A percentile compares a stretch with the other conserved stretches of the same genome.
Evolutionary conservation across 2,113 vertebrate genomes (phyloP).

Genomic region (Chaenocephalus aceratus): DNA sequence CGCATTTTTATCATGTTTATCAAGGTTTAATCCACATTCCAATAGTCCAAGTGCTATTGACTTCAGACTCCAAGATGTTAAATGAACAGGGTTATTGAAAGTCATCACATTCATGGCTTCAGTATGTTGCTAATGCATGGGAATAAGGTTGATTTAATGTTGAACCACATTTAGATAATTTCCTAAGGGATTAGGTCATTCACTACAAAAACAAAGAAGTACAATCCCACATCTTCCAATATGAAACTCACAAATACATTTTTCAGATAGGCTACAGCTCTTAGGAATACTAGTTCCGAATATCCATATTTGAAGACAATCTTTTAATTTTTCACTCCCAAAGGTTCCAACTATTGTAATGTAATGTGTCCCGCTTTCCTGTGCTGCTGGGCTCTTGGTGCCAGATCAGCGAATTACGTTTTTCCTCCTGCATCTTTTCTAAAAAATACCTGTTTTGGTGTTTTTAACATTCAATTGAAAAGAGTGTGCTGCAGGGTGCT

Average conservation of each 20-base stretch:
- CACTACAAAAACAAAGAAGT: not conserved
- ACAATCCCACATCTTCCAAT: not conserved
- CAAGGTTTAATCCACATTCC: not conserved
- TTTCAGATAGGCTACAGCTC: not conserved
- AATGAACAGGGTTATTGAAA: not conserved
- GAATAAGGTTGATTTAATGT: conserved; percentile 2
- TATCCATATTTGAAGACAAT: not conserved
- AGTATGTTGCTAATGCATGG: not conserved
- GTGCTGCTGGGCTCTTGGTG: not conserved
- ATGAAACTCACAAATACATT: not conserved
- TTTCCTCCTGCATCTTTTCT: conserved; percentile 10
- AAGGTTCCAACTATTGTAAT: not conserved
- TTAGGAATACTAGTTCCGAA: not conserved
- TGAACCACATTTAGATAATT: conserved; percentile 11
- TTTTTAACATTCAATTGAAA: not conserved
- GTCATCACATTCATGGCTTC: not conserved
- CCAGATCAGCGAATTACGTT: not conserved
- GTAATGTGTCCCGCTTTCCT: not conserved
- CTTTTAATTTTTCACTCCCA: not conserved
- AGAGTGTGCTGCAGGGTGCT: conserved; percentile 13
- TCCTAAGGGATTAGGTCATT: conserved; percentile 12
- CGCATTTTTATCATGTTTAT: not conserved
- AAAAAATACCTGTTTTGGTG: not conserved
- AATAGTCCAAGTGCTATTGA: not conserved
- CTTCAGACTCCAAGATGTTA: not conserved